phyloP scores from a whole-genome alignment of 2,888 invertebrate species.

The Tetanocera ferruginea region DNA sequence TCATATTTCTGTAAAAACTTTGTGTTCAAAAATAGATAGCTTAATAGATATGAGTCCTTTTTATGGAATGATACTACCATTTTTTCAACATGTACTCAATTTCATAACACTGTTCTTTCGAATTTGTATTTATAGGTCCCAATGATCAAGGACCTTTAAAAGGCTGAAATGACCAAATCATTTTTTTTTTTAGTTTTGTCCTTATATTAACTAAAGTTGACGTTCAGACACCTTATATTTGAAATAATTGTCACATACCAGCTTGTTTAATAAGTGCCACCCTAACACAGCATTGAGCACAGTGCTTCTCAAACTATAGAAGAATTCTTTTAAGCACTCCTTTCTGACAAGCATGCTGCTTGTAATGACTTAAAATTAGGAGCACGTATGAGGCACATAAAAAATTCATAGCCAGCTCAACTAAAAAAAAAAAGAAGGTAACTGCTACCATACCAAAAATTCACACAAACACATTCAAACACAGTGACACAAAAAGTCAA shows the following conservation, averaged over 20 bases:
- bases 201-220: no score
- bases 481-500: neutral
- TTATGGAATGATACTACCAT: no score
- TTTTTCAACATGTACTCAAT: no score
- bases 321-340: neutral
- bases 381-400: constrained; percentile 50
- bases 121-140: no score
- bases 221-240: no score
- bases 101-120: no score
- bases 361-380: constrained; percentile 40
- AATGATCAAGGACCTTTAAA: no score
- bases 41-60: no score
- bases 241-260: neutral
- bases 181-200: no score
- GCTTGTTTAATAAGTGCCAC: neutral
- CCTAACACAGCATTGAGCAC: neutral
- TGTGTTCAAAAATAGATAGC: no score
- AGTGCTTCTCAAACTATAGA: neutral
- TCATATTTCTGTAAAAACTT: no score
- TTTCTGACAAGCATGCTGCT: neutral
- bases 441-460: neutral
- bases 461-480: neutral
- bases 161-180: no score
- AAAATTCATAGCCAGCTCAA: constrained; percentile 45
- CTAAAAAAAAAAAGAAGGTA: constrained; percentile 16